Evolutionary conservation across 1,140 invertebrate species (phyloP).

Genomic region (Telenomus remus): DNA sequence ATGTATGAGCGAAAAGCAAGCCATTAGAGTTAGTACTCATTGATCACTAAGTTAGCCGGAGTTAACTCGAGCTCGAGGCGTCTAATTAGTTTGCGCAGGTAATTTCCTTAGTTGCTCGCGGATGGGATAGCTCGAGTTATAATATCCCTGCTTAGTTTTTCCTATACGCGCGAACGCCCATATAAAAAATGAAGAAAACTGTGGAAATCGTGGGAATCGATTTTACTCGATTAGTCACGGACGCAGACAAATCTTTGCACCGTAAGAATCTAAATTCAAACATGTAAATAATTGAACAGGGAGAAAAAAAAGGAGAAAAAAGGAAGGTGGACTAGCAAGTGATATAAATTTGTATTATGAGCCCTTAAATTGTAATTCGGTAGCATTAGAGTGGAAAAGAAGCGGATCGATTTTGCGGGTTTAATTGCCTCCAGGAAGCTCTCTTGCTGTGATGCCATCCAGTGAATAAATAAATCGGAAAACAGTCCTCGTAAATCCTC

Average conservation of each 20-base stretch:
- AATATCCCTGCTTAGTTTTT: conserved; percentile 2
- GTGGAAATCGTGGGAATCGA: background rate
- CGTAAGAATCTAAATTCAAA: background rate
- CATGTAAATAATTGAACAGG: background rate
- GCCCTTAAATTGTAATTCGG: conserved; percentile 39
- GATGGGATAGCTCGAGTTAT: background rate
- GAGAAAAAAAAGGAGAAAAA: background rate
- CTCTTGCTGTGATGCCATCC: conserved; percentile 43
- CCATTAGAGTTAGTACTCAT: conserved; percentile 18
- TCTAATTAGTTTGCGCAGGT: conserved; percentile 24
- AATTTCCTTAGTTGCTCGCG: conserved; percentile 13
- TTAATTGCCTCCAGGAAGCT: conserved; percentile 53
- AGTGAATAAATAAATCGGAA: conserved; percentile 58
- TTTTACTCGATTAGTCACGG: background rate
- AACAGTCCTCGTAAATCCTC: conserved; percentile 55
- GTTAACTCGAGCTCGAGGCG: conserved; percentile 9
- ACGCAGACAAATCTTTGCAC: background rate
- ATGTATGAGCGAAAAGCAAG: conserved; percentile 6
- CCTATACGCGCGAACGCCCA: background rate
- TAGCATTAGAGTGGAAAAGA: conserved; percentile 33
- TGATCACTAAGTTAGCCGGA: conserved; percentile 19
- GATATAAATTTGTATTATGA: conserved; percentile 36
- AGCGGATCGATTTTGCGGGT: conserved; percentile 45
- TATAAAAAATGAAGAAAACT: background rate
- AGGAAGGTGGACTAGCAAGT: no score